Evolutionary conservation across 2,113 vertebrate genomes (phyloP).

Genomic region (Pteropus alecto): DNA sequence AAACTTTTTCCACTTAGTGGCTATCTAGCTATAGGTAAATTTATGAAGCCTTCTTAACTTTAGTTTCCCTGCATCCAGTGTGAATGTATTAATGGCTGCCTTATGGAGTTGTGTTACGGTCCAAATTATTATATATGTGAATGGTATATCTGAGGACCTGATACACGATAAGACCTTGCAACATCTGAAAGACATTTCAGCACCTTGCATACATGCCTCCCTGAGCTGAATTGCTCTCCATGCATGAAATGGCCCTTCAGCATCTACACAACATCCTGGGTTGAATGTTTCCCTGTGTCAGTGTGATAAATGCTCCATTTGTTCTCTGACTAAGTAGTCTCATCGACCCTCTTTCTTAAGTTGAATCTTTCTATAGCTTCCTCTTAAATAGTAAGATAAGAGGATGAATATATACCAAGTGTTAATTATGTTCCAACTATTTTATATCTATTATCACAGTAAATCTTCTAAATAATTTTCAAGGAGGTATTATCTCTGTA

Average conservation of each 20-base stretch:
- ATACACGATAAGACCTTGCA: not conserved
- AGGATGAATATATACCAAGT: not conserved
- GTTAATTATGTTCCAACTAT: not conserved
- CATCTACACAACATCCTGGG: not conserved
- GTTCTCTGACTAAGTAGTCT: not conserved
- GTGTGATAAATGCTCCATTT: not conserved
- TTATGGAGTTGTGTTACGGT: not conserved
- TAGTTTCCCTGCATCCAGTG: no score
- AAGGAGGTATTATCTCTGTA: not conserved
- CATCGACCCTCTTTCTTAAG: not conserved
- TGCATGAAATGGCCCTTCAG: not conserved
- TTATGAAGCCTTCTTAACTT: not conserved
- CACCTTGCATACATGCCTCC: not conserved
- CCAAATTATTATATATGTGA: not conserved
- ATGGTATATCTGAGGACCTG: not conserved
- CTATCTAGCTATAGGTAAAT: not conserved
- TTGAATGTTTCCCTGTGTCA: not conserved
- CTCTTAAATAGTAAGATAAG: not conserved
- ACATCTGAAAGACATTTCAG: not conserved
- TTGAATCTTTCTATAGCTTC: not conserved
- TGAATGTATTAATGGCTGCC: not conserved
- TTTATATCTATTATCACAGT: not conserved
- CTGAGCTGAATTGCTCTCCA: no score
- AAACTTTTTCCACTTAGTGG: not conserved
- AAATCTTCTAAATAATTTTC: constrained; percentile 17